Percentiles rank a stretch among this genome's conserved stretches.
Conservation (phyloP, 2,113 vertebrate genomes). For the Aptenodytes patagonicus region DNA sequence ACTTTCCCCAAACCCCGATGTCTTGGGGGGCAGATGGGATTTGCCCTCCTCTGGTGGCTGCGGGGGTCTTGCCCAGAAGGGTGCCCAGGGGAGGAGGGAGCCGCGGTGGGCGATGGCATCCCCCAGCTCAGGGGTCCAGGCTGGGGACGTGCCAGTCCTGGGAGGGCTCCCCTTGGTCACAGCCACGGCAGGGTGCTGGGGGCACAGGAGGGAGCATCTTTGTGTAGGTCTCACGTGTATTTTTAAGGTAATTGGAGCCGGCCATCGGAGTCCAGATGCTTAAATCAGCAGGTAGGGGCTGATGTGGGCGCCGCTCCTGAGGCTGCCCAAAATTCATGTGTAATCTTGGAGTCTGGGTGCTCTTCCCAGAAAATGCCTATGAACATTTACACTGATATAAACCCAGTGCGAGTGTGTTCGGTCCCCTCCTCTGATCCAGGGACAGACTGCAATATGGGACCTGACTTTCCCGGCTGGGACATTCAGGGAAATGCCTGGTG, state of each 20-base stretch:
- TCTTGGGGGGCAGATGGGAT: neutral
- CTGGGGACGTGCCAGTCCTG: accelerated
- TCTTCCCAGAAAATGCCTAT: neutral
- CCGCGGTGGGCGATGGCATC: accelerated
- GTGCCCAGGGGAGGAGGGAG: neutral
- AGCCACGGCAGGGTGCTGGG: accelerated
- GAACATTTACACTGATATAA: neutral
- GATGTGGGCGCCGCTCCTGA: neutral
- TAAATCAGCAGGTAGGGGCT: neutral
- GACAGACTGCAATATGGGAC: neutral
- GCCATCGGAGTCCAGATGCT: accelerated
- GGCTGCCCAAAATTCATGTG: neutral
- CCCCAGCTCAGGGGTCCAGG: neutral
- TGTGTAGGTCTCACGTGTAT: neutral
- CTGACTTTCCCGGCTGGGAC: neutral
- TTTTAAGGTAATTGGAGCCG: neutral
- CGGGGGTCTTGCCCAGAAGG: neutral
- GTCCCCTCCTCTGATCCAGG: neutral
- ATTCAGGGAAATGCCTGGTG: neutral
- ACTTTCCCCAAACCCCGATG: neutral
- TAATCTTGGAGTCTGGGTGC: neutral
- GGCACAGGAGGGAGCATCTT: neutral
- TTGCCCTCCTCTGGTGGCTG: neutral
- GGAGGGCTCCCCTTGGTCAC: neutral
- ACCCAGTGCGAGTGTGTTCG: neutral